Conservation (phyloP, 2,113 vertebrate species). For the Felis chaus region DNA sequence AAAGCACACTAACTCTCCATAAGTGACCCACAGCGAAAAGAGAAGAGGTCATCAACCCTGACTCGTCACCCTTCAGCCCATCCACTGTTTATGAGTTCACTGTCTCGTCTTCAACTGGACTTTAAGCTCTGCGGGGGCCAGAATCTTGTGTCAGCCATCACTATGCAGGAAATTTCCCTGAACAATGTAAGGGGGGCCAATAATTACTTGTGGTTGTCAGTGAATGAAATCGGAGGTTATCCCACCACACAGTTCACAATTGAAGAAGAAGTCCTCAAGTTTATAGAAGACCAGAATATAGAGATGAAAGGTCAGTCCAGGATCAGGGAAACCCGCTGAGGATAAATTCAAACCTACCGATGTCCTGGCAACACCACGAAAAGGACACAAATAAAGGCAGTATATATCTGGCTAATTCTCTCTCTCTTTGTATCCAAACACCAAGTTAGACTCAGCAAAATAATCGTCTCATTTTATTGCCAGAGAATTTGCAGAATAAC, state of each 20-base stretch:
- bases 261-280: background rate
- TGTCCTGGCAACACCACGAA: background rate
- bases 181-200: background rate
- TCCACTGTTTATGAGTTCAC: background rate
- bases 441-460: background rate
- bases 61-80: no score
- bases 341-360: background rate
- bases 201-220: background rate
- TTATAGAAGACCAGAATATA: background rate
- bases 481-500: background rate
- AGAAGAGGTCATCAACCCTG: accelerated
- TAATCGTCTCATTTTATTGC: background rate
- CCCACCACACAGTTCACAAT: background rate
- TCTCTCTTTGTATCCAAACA: background rate
- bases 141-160: background rate
- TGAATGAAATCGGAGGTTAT: background rate
- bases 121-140: background rate
- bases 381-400: background rate
- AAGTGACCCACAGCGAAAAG: background rate
- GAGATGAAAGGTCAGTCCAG: background rate
- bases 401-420: background rate
- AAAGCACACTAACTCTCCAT: background rate
- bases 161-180: background rate
- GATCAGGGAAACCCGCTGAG: background rate
- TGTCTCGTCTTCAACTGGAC: background rate